Percentiles rank a stretch among this genome's conserved stretches.
phyloP scores from a whole-genome alignment of 2,888 invertebrate species.

The Sphaerophoria rueppellii region DNA sequence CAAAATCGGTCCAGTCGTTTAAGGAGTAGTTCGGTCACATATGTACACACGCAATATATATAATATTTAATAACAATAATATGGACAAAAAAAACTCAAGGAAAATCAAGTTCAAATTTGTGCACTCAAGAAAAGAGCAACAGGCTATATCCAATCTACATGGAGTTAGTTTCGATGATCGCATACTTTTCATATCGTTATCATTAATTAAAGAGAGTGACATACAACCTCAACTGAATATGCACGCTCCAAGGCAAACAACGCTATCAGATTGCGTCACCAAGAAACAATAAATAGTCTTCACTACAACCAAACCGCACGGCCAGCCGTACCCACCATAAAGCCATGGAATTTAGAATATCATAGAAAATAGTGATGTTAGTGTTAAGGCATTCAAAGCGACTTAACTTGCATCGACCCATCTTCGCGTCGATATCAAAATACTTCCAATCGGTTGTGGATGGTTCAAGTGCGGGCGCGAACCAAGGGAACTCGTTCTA shows the following conservation, averaged over 20 bases:
- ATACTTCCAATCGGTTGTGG: no score
- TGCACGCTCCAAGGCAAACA: not conserved
- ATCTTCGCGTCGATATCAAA: not conserved
- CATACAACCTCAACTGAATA: not conserved
- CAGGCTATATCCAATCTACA: not conserved
- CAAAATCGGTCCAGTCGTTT: no score
- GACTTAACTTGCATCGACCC: not conserved
- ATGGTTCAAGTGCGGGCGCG: not conserved
- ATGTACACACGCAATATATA: no score
- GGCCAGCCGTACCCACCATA: not conserved
- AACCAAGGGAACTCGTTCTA: conserved; percentile 13
- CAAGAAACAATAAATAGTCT: conserved; percentile 24
- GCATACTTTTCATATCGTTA: not conserved
- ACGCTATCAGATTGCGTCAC: conserved; percentile 34
- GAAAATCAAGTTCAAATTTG: no score
- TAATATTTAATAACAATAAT: no score
- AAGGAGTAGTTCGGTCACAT: no score
- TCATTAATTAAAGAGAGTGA: conserved; percentile 16
- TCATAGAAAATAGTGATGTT: not conserved
- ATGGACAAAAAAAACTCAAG: no score
- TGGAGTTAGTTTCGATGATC: not conserved
- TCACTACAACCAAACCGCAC: conserved; percentile 17
- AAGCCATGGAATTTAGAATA: no score
- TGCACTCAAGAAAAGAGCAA: not conserved
- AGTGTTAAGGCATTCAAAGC: conserved; percentile 11